A percentile compares a stretch with the other conserved stretches of the same genome.
These are phyloP conservation scores for Gobionotothen gibberifrons DNA, from an alignment of 2,797 vertebrate species.

Conservation along the genomic window DNA sequence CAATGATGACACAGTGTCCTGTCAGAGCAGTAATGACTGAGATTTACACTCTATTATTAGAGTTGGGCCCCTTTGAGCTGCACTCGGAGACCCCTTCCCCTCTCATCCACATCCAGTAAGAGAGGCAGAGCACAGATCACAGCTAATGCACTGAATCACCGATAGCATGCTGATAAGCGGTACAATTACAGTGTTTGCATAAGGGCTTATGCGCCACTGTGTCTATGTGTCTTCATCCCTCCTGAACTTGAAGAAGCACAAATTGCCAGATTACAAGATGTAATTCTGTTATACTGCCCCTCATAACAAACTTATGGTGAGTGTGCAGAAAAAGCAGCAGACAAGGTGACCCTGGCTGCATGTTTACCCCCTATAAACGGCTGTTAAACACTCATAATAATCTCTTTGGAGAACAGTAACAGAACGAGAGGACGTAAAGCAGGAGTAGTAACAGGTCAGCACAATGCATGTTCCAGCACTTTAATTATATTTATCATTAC, in stretches of 20 bases:
- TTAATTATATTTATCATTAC: conserved; percentile 45
- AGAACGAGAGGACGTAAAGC: conserved; percentile 13
- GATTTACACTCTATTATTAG: conserved; percentile 84
- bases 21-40: conserved; percentile 82
- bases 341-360: conserved; percentile 26
- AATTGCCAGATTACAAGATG: conserved; percentile 30
- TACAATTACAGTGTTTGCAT: conserved; percentile 51
- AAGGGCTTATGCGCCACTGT: conserved; percentile 11
- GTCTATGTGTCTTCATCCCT: conserved; percentile 14
- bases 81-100: conserved; percentile 74
- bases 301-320: background rate
- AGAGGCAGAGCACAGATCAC: conserved; percentile 56
- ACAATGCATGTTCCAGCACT: background rate
- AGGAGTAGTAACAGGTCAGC: conserved; percentile 8
- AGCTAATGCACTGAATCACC: conserved; percentile 68
- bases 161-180: conserved; percentile 62
- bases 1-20: conserved; percentile 80
- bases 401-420: background rate
- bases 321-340: conserved; percentile 5
- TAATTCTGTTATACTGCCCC: conserved; percentile 3
- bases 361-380: conserved; percentile 21
- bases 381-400: conserved; percentile 35
- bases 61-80: conserved; percentile 74
- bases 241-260: conserved; percentile 9
- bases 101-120: conserved; percentile 51